These are phyloP conservation scores for Parochlus steinenii DNA, from an alignment of 2,888 invertebrate species.

Conservation along the genomic window DNA sequence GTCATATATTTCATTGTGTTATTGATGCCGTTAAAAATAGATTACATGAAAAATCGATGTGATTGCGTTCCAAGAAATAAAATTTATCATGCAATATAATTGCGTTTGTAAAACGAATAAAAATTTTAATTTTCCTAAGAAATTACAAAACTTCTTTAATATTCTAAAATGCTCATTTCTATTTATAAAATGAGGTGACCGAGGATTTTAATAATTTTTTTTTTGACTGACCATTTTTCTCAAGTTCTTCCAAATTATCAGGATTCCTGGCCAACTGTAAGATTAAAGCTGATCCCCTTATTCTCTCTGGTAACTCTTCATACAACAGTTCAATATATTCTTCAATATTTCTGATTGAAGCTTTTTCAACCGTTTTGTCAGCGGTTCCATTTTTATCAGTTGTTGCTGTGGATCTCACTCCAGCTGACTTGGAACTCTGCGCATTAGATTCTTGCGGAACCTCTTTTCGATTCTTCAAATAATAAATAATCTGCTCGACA, in stretches of 20 bases:
- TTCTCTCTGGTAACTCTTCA: constrained; percentile 85
- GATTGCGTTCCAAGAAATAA: too few relatives aligned
- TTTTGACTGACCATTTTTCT: constrained; percentile 63
- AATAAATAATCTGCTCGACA: constrained; percentile 75
- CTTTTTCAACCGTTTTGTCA: constrained; percentile 33
- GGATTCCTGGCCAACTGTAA: constrained; percentile 83
- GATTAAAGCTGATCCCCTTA: constrained; percentile 80
- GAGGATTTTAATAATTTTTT: constrained; percentile 7
- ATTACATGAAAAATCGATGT: too few relatives aligned
- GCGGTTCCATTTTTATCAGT: constrained; percentile 11
- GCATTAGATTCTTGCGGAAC: constrained; percentile 23
- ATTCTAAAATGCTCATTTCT: background rate
- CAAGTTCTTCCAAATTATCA: constrained; percentile 83
- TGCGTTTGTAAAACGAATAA: too few relatives aligned
- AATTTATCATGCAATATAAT: too few relatives aligned
- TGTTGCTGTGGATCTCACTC: constrained; percentile 6
- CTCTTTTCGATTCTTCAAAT: constrained; percentile 63
- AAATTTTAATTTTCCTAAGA: constrained; percentile 1
- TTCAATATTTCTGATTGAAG: constrained; percentile 69
- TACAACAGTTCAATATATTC: constrained; percentile 92
- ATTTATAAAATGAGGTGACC: constrained; percentile 1
- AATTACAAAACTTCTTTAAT: constrained; percentile 3
- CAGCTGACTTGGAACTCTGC: constrained; percentile 8
- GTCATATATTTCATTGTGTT: too few relatives aligned
- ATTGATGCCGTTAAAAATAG: too few relatives aligned